Base-by-base conservation (phyloP, 2,797 vertebrate species). In the Halcyon badia region DNA sequence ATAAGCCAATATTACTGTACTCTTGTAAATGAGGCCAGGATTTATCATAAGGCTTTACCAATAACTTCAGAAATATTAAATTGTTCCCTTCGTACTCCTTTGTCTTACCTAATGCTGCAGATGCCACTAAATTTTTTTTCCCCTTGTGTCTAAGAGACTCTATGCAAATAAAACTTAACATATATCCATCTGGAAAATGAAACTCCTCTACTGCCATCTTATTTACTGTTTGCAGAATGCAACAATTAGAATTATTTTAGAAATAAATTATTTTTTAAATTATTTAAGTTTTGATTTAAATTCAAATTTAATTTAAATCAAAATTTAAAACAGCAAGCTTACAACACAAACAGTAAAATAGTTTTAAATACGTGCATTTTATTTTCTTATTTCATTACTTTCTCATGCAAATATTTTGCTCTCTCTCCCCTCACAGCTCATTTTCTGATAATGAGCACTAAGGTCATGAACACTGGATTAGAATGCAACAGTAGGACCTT, bases 41-140 rank as follows among this genome's bases (percentile, higher is more conserved):
- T 73, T 77, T 87, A 94, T 92, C 89, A 56, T 33, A 81, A 90
- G 90, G 57, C 66, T 96, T 95, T 71, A 89, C 39, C 56, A 92
- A 26, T 80, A 92, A 92, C 35, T 90, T 93, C 41, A 84, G 49
- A 92, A 93, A 87, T 84, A 94, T 22, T 48, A 88, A 82, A 81
- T 62, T 61, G 66, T 71, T 83, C 64, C 51, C 83, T 91, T 83
- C 17, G 65, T 81, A 19, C 26, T 87, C 60, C 17, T 73, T 83
- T 90, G 37, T 72, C 54, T 84, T 83, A 75, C 56, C 41, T 46
- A 88, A 82, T 14, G 89, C 10, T 35, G 62, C 24, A 64, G 58
- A 92, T 70, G 3, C 6, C 31, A 52, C 11, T 33, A 48, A 12
- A 9, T 21, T 11, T n/a, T 24, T 25, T 46, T 21, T 31, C 25